Conservation (phyloP, 2,113 vertebrate genomes). For the Proteles cristata region DNA sequence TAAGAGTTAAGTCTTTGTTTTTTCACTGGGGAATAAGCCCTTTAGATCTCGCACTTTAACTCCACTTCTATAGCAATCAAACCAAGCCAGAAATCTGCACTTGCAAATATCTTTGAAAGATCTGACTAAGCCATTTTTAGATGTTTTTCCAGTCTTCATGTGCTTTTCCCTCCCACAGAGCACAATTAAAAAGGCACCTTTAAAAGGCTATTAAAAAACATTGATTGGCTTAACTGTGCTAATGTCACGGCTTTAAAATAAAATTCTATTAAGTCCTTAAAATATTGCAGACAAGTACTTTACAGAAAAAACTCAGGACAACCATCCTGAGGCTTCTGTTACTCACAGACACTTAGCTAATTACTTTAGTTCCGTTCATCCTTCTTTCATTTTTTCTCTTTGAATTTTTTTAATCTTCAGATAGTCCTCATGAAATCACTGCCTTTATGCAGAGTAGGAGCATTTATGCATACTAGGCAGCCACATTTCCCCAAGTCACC, state of each 20-base stretch:
- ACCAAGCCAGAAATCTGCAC: constrained; percentile 79
- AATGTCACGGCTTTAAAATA: constrained; percentile 82
- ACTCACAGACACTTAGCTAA: constrained; percentile 63
- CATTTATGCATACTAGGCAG: background rate
- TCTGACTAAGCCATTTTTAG: constrained; percentile 79
- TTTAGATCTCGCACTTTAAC: constrained; percentile 69
- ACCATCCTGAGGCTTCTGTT: constrained; percentile 66
- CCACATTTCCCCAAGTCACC: background rate
- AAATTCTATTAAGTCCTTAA: constrained; percentile 83
- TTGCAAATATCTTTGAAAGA: constrained; percentile 81
- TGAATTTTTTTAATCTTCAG: constrained; percentile 63
- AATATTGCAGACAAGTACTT: constrained; percentile 76
- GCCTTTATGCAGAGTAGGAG: background rate
- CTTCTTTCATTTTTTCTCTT: constrained; percentile 33
- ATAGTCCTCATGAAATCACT: background rate
- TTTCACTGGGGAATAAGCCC: constrained; percentile 57
- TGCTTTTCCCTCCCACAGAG: constrained; percentile 75
- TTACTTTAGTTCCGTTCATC: background rate
- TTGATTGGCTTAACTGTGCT: constrained; percentile 83
- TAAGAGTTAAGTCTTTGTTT: constrained; percentile 58
- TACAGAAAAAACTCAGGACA: constrained; percentile 68
- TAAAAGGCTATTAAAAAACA: constrained; percentile 81
- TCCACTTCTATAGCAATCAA: constrained; percentile 69
- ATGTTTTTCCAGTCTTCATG: constrained; percentile 71
- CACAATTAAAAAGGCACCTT: constrained; percentile 76